These are phyloP conservation scores for Thamnaconus septentrionalis DNA, from an alignment of 2,113 vertebrate species.

Conservation along the genomic window DNA sequence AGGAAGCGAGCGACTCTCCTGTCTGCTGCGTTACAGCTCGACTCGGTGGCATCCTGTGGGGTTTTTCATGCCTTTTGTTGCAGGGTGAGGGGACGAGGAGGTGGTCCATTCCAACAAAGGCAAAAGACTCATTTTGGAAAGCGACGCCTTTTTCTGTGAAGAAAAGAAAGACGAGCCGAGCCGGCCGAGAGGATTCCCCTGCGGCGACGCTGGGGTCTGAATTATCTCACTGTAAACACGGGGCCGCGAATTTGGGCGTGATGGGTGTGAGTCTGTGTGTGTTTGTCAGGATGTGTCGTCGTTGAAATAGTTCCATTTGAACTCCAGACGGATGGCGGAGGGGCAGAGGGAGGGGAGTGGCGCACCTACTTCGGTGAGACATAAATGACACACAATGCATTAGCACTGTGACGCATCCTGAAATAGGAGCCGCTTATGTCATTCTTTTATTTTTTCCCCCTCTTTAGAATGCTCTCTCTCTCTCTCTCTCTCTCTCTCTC, in stretches of 20 bases:
- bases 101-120: too few species aligned
- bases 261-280: constrained; percentile 7
- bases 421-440: constrained; percentile 54
- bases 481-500: too few species aligned
- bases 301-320: constrained; percentile 60
- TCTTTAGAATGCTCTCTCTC: not conserved
- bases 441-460: constrained; percentile 29
- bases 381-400: constrained; percentile 59
- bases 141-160: too few species aligned
- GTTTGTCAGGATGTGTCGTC: constrained; percentile 32
- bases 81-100: too few species aligned
- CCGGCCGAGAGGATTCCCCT: constrained; percentile 52
- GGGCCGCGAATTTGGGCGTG: constrained; percentile 49
- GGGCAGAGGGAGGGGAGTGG: constrained; percentile 27
- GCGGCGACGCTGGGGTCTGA: constrained; percentile 28
- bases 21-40: too few species aligned
- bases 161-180: constrained; percentile 14
- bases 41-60: too few species aligned
- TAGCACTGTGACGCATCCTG: constrained; percentile 55
- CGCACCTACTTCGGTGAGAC: constrained; percentile 56
- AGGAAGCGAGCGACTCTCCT: too few species aligned
- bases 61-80: too few species aligned
- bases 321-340: constrained; percentile 57
- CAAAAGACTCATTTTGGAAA: too few species aligned
- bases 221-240: constrained; percentile 50